Percentiles rank a stretch among this genome's conserved stretches.
Evolutionary conservation across 2,797 vertebrate genomes (phyloP).

Genomic region (Denticeps clupeoides): DNA sequence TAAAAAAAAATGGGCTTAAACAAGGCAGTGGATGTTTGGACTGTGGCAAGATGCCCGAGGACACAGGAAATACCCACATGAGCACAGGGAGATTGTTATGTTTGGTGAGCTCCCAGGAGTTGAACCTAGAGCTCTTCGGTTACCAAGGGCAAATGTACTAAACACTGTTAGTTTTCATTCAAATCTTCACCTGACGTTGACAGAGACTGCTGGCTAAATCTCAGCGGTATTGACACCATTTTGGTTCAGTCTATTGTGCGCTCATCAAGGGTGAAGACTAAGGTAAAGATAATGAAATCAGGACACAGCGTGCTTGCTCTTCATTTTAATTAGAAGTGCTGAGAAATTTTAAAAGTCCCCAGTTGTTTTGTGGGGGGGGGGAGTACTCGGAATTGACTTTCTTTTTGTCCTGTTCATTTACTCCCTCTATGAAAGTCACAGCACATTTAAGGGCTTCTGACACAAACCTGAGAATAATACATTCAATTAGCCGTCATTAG

Average conservation of each 20-base stretch:
- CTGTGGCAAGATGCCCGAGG: too few species aligned
- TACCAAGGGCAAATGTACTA: too few species aligned
- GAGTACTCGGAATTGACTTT: conserved; percentile 7
- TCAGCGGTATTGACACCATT: conserved; percentile 21
- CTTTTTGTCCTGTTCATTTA: conserved; percentile 6
- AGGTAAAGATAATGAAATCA: conserved; percentile 22
- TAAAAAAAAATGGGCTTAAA: too few species aligned
- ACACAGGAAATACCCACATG: too few species aligned
- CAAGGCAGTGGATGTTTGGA: too few species aligned
- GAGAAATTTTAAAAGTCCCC: conserved; percentile 11
- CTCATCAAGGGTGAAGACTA: conserved; percentile 19
- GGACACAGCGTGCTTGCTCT: conserved; percentile 18
- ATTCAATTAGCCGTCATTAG: conserved; percentile 23
- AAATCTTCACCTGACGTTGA: neutral
- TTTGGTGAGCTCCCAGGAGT: too few species aligned
- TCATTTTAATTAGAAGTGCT: conserved; percentile 23
- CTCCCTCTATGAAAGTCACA: conserved; percentile 6
- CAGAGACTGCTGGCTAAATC: conserved; percentile 14
- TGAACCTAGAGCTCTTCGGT: too few species aligned
- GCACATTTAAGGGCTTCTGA: conserved; percentile 10
- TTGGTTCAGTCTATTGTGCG: conserved; percentile 16
- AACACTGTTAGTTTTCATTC: neutral
- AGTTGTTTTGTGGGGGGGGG: conserved; percentile 8
- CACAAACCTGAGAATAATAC: conserved; percentile 11
- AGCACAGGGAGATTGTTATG: too few species aligned